These are phyloP conservation scores for Phoronis australis DNA, from an alignment of 2,888 invertebrate species.

Conservation along the genomic window DNA sequence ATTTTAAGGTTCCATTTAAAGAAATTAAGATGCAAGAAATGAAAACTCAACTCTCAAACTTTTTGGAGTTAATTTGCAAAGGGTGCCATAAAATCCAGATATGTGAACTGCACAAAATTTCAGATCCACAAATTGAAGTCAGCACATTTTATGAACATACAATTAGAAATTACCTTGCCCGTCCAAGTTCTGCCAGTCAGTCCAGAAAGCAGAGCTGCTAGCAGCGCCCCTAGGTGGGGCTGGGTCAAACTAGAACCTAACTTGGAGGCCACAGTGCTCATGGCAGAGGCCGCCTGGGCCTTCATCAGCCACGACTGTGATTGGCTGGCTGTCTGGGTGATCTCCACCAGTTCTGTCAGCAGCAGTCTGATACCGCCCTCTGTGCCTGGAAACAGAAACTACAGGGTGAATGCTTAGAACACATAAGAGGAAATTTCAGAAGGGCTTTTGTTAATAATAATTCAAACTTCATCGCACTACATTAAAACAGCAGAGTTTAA, in stretches of 20 bases:
- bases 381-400: constrained; percentile 46
- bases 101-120: too few species aligned
- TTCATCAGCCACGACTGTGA: constrained; percentile 85
- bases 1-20: too few species aligned
- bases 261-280: constrained; percentile 72
- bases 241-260: constrained; percentile 64
- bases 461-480: not conserved
- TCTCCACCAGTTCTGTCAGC: constrained; percentile 65
- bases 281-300: constrained; percentile 78
- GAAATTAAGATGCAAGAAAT: not conserved
- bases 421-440: too few species aligned
- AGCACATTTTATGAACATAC: not conserved
- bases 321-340: constrained; percentile 67
- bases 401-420: too few species aligned
- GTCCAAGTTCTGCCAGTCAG: constrained; percentile 80
- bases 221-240: constrained; percentile 56
- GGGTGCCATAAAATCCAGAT: too few species aligned
- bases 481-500: not conserved
- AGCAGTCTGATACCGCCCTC: constrained; percentile 77
- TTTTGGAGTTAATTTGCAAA: too few species aligned
- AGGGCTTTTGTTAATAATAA: too few species aligned
- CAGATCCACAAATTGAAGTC: too few species aligned
- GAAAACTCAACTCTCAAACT: too few species aligned
- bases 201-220: constrained; percentile 66
- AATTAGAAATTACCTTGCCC: constrained; percentile 63